Evolutionary conservation across 2,888 invertebrate genomes (phyloP).

Genomic region (Amaurobius ferox): DNA sequence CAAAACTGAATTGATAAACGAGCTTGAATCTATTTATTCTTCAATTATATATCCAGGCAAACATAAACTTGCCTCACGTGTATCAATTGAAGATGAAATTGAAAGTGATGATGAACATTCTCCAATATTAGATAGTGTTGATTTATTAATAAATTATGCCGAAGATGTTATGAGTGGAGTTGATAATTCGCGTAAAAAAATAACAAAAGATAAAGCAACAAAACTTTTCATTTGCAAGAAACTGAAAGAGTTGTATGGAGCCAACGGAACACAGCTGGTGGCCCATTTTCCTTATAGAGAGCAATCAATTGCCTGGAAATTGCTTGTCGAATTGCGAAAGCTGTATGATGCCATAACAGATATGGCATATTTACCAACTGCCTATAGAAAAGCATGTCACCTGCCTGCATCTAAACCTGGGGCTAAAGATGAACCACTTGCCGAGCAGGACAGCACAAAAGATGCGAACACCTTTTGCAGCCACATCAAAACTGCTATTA

Average conservation of each 20-base stretch:
- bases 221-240: constrained; percentile 29
- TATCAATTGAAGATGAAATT: too few relatives aligned
- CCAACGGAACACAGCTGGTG: background rate
- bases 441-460: background rate
- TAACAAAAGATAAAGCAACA: too few relatives aligned
- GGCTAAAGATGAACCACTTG: background rate
- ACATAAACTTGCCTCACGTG: too few relatives aligned
- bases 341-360: background rate
- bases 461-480: background rate
- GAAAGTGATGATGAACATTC: too few relatives aligned
- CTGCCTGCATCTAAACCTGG: background rate
- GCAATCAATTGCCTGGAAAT: background rate
- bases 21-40: constrained; percentile 24
- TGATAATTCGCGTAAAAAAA: too few relatives aligned
- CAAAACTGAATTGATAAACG: background rate
- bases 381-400: background rate
- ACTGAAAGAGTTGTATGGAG: constrained; percentile 25
- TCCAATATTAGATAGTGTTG: too few relatives aligned
- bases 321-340: background rate
- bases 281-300: constrained; percentile 4
- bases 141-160: too few relatives aligned
- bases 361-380: background rate
- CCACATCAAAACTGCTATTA: constrained; percentile 30
- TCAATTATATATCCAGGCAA: background rate
- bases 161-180: too few relatives aligned